Evolutionary conservation across 2,888 invertebrate genomes (phyloP), one percentile per base, ranked within the genome.

Genomic region (Scaptomyza flava): DNA sequence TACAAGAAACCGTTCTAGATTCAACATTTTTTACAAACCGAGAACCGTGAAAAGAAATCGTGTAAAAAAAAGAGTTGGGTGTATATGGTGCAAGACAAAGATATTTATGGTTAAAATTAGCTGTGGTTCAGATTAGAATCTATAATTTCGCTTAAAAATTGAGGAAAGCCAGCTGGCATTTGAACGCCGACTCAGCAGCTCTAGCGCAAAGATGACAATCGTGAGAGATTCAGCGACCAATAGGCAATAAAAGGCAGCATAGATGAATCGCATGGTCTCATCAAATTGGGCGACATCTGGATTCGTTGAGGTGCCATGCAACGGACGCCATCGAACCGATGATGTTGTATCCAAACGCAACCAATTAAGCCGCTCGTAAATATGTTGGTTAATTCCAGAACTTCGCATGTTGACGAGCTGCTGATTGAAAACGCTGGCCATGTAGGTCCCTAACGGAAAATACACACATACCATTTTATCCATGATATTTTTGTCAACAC

Each of bases 381-480:
- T 1, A 41, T 17, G 41, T 4, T 41, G 9, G 17, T 0, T 17
- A 17, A 41, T 41, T 2, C 41, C 17, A 17, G 8, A 14, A 8
- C 38, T 14, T 14, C 14, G 38, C 38, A 14, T 38, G 6, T 38
- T 38, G 3, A 14, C 7, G 14, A 38, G 38, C 38, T 14, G 8
- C 8, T 38, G 14, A 38, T 38, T 38, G 14, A 38, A 14, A 38
- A 14, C 38, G 14, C 38, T 2, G 8, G 38, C 38, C 38, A 38
- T 38, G 14, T 38, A 41, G 17, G 41, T 17, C 9, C 41, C 41
- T 3, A 38, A 38, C n/a, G 38, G 38, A 38, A 38, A 38, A 41
- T 87, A 72, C 7, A 81, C 52, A 46, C 87, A 88, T 6, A 76
- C 12, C 58, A 87, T 70, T 27, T 58, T 78, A 30, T 84, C 80